Conservation (phyloP, 2,113 vertebrate genomes). For the Tachuris rubrigastra region DNA sequence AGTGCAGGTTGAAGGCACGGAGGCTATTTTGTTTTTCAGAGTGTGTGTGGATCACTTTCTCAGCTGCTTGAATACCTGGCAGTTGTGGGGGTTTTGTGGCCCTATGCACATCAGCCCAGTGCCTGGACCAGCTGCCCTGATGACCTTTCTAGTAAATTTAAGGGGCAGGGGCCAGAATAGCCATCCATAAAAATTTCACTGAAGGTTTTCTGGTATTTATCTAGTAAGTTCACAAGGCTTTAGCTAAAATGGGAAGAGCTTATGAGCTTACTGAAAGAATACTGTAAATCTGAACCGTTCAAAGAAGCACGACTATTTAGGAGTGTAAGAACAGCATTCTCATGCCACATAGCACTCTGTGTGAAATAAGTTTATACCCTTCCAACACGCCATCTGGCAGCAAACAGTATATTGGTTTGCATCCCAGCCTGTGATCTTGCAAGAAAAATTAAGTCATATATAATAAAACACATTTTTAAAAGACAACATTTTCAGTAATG, state of each 20-base stretch:
- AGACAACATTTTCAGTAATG: background rate
- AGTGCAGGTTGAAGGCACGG: background rate
- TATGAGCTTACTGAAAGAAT: background rate
- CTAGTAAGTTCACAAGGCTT: background rate
- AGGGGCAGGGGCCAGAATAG: background rate
- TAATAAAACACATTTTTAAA: background rate
- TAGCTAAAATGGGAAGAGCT: conserved; percentile 10
- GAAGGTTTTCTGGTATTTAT: background rate
- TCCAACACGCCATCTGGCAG: conserved; percentile 58
- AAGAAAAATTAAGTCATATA: conserved; percentile 26
- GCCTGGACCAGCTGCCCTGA: background rate
- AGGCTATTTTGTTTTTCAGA: background rate
- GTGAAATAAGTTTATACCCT: conserved; percentile 57
- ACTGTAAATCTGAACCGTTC: conserved; percentile 26
- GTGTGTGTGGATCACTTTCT: background rate
- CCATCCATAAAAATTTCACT: background rate
- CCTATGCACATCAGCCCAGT: background rate
- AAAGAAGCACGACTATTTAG: conserved; percentile 30
- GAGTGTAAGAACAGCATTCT: conserved; percentile 46
- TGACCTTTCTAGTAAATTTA: background rate
- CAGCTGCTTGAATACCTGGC: background rate
- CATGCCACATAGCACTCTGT: conserved; percentile 37
- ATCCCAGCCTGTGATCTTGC: conserved; percentile 38
- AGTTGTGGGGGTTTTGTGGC: too few species aligned
- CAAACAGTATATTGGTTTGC: conserved; percentile 27